phyloP scores from a whole-genome alignment of 2,113 vertebrate genomes.

The Callaeas wilsoni region DNA sequence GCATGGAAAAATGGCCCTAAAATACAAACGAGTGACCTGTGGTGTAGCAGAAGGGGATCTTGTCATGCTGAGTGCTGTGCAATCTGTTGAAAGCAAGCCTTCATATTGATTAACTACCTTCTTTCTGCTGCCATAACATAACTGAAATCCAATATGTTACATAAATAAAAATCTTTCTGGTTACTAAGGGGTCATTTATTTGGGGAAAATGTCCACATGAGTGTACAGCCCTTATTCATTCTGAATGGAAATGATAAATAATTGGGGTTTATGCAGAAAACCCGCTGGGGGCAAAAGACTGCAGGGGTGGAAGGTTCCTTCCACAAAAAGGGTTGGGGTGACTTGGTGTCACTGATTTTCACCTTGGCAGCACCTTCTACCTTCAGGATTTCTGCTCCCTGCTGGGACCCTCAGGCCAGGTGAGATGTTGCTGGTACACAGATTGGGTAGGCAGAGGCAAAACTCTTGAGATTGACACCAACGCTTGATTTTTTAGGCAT shows the following conservation, averaged over 20 bases:
- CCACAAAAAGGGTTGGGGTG: neutral
- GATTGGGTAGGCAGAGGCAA: neutral
- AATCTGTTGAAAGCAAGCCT: constrained; percentile 63
- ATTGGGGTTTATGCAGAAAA: neutral
- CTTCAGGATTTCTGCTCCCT: neutral
- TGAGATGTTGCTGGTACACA: neutral
- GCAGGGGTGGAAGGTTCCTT: neutral
- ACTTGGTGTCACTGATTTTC: neutral
- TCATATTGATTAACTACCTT: constrained; percentile 65
- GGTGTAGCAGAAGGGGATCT: constrained; percentile 51
- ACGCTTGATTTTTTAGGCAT: accelerated
- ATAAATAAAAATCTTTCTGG: constrained; percentile 57
- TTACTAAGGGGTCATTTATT: constrained; percentile 54
- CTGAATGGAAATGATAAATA: constrained; percentile 31
- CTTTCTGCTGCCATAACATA: constrained; percentile 57
- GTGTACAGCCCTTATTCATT: neutral
- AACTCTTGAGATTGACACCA: neutral
- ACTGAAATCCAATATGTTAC: constrained; percentile 62
- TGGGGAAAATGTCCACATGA: constrained; percentile 8
- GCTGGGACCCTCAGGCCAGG: neutral
- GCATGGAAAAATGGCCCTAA: constrained; percentile 10
- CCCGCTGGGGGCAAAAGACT: neutral
- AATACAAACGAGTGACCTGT: constrained; percentile 36
- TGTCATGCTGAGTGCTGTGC: constrained; percentile 48
- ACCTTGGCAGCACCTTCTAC: neutral